Conservation (phyloP, 2,797 vertebrate species). For the Gallirallus australis region DNA sequence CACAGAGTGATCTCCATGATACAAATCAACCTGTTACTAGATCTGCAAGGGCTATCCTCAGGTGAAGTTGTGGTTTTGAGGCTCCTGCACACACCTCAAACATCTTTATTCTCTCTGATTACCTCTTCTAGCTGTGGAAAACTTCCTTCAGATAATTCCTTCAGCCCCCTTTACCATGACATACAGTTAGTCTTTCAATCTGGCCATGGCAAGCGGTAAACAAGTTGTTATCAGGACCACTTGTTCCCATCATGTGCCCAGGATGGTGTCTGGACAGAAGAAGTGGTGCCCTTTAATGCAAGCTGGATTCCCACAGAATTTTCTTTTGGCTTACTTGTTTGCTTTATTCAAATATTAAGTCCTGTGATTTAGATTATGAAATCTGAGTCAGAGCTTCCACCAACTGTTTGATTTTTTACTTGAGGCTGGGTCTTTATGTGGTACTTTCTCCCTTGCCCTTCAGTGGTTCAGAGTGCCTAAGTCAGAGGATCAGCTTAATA, state of each 20-base stretch:
- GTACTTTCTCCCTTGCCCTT: neutral
- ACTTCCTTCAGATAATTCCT: neutral
- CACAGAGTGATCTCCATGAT: neutral
- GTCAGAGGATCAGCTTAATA: neutral
- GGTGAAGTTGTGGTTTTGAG: neutral
- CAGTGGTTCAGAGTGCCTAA: neutral
- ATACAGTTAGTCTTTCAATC: neutral
- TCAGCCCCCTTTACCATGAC: neutral
- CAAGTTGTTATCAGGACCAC: neutral
- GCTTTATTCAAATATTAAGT: neutral
- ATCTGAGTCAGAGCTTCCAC: neutral
- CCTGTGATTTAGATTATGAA: neutral
- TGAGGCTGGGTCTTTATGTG: neutral
- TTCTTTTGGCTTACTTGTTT: neutral
- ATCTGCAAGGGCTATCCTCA: neutral
- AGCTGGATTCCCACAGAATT: neutral
- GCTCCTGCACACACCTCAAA: neutral
- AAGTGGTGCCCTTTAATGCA: neutral
- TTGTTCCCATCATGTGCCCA: rapidly evolving
- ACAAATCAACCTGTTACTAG: neutral
- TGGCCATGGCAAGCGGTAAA: neutral
- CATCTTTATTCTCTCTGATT: neutral
- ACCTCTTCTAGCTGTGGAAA: neutral
- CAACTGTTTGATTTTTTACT: neutral
- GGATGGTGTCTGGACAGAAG: neutral